phyloP scores from a whole-genome alignment of 2,888 invertebrate genomes.

The Ctenicera cuprea region DNA sequence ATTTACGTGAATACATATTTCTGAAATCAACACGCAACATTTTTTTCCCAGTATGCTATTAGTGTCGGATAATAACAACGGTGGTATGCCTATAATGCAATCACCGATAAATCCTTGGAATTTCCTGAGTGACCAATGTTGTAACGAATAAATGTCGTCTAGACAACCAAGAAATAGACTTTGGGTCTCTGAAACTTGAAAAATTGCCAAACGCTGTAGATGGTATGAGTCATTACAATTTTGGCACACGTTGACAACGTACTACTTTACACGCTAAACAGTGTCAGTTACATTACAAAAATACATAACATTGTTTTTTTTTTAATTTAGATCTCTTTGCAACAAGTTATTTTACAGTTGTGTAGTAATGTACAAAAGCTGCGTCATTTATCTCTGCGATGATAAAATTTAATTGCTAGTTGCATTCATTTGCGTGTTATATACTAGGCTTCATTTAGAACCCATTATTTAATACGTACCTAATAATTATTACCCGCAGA shows the following conservation, averaged over 20 bases:
- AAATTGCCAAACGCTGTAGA: slow-evolving; percentile 2
- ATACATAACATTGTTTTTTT: neutral
- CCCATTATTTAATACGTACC: no score
- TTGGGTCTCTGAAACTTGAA: neutral
- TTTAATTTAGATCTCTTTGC: neutral
- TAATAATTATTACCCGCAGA: no score
- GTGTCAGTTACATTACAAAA: neutral
- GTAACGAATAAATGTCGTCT: neutral
- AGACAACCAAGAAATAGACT: slow-evolving; percentile 12
- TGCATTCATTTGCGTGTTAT: no score
- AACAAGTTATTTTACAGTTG: neutral
- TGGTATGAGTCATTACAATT: neutral
- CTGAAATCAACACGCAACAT: neutral
- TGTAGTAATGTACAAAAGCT: no score
- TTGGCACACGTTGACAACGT: neutral
- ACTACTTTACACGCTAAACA: neutral
- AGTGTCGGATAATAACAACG: neutral
- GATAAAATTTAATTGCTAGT: neutral
- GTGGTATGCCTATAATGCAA: neutral
- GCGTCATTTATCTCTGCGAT: neutral
- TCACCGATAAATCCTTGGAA: neutral
- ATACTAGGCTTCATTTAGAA: no score
- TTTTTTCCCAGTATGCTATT: neutral
- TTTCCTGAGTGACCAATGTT: slow-evolving; percentile 1
- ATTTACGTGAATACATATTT: no score